Conservation (phyloP, 2,888 invertebrate species). For the Drosophila fungiperda region DNA sequence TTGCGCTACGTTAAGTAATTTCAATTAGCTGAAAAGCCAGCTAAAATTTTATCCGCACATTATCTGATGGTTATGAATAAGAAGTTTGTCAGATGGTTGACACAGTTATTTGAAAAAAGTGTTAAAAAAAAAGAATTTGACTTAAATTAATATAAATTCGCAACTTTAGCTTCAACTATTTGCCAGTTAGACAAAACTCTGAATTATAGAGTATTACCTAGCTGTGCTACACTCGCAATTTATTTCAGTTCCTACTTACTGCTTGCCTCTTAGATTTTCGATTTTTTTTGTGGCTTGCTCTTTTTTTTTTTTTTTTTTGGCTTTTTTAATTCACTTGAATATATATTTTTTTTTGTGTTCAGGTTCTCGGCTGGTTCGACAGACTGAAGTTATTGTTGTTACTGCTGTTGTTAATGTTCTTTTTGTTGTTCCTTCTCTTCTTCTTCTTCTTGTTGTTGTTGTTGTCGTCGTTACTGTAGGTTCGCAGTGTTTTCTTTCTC, state of each 20-base stretch:
- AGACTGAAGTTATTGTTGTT: slow-evolving; percentile 22
- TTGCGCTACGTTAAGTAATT: slow-evolving; percentile 34
- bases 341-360: slow-evolving; percentile 48
- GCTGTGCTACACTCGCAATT: slow-evolving; percentile 6
- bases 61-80: background rate
- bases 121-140: too few relatives aligned
- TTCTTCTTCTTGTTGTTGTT: slow-evolving; percentile 31
- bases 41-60: slow-evolving; percentile 2
- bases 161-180: background rate
- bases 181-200: background rate
- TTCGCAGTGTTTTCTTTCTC: slow-evolving; percentile 35
- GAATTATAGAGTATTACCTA: slow-evolving; percentile 23
- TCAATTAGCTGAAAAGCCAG: slow-evolving; percentile 19
- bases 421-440: slow-evolving; percentile 39
- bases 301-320: slow-evolving; percentile 4
- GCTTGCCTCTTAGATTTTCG: slow-evolving; percentile 20
- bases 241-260: slow-evolving; percentile 33
- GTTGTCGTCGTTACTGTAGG: slow-evolving; percentile 63
- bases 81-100: background rate
- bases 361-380: slow-evolving; percentile 31
- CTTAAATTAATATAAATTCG: background rate
- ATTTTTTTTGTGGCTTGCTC: slow-evolving; percentile 30
- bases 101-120: background rate
- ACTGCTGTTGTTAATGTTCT: slow-evolving; percentile 41
- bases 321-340: slow-evolving; percentile 38